Percentiles rank a stretch among this genome's conserved stretches.
phyloP scores from a whole-genome alignment of 2,888 invertebrate species.

The Ommatoiulus sabulosus region DNA sequence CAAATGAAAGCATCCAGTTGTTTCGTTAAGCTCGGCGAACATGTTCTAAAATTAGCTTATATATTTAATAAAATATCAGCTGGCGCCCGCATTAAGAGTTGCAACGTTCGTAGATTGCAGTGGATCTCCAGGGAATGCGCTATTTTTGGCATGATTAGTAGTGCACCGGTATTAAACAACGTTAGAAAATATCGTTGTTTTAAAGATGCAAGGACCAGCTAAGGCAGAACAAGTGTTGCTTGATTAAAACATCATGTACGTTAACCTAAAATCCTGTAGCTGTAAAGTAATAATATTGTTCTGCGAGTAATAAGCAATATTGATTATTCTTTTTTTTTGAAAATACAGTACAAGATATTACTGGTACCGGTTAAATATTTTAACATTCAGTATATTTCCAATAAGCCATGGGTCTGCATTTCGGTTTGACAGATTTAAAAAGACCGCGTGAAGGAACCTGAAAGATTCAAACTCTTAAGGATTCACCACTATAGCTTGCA shows the following conservation, averaged over 20 bases:
- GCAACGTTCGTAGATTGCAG: neutral
- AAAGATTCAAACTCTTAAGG: too few relatives aligned
- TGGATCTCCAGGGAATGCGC: neutral
- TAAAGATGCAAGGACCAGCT: neutral
- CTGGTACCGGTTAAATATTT: too few relatives aligned
- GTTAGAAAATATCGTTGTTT: neutral
- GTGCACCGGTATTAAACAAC: neutral
- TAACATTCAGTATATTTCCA: too few relatives aligned
- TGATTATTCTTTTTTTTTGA: too few relatives aligned
- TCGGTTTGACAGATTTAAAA: too few relatives aligned
- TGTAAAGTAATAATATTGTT: too few relatives aligned
- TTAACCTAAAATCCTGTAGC: too few relatives aligned
- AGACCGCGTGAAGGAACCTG: too few relatives aligned
- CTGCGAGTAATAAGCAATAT: too few relatives aligned
- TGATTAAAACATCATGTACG: neutral
- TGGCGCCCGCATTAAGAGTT: neutral
- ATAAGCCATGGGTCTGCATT: too few relatives aligned
- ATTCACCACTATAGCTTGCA: too few relatives aligned
- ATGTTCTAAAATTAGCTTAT: neutral
- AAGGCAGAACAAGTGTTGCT: neutral
- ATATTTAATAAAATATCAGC: constrained; percentile 36
- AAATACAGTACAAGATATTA: too few relatives aligned
- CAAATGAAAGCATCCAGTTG: neutral
- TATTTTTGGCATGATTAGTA: neutral
- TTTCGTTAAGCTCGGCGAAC: neutral